Evolutionary conservation across 2,888 invertebrate species (phyloP).

Genomic region (Platycheirus rosarum): DNA sequence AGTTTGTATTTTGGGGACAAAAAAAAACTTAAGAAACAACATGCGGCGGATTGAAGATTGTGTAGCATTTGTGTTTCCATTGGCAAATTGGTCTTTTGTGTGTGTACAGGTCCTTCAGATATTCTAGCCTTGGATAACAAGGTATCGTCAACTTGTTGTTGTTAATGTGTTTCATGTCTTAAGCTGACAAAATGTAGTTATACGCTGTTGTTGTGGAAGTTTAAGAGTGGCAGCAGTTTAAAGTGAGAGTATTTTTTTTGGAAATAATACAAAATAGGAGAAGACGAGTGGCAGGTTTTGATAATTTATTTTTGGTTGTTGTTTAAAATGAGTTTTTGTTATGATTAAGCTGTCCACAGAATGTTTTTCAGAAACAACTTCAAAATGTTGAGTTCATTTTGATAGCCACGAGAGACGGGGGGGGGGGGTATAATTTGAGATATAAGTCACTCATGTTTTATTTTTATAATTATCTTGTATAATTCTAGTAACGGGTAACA

Average conservation of each 20-base stretch:
- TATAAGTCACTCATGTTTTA: too few species aligned
- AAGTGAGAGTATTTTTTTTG: neutral
- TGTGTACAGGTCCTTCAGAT: too few species aligned
- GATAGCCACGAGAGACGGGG: too few species aligned
- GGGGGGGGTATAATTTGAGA: too few species aligned
- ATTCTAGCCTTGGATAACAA: neutral
- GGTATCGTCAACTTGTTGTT: conserved; percentile 43
- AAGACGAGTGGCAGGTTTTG: conserved; percentile 9
- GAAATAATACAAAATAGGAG: neutral
- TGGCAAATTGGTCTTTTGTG: conserved; percentile 42
- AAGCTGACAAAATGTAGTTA: conserved; percentile 5
- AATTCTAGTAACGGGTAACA: too few species aligned
- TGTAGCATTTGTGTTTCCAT: conserved; percentile 25
- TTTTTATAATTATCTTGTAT: too few species aligned
- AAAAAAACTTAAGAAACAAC: conserved; percentile 25
- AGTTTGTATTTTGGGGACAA: conserved; percentile 16
- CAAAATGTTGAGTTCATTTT: too few species aligned
- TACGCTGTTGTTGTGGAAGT: conserved; percentile 2
- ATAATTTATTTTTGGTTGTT: neutral
- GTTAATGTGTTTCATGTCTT: conserved; percentile 54
- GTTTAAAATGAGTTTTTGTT: conserved; percentile 3
- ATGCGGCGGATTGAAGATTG: conserved; percentile 29
- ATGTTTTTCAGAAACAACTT: neutral
- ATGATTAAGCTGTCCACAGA: neutral
- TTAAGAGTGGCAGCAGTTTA: conserved; percentile 42